phyloP scores from a whole-genome alignment of 2,888 invertebrate genomes.

The Andrena hattorfiana region DNA sequence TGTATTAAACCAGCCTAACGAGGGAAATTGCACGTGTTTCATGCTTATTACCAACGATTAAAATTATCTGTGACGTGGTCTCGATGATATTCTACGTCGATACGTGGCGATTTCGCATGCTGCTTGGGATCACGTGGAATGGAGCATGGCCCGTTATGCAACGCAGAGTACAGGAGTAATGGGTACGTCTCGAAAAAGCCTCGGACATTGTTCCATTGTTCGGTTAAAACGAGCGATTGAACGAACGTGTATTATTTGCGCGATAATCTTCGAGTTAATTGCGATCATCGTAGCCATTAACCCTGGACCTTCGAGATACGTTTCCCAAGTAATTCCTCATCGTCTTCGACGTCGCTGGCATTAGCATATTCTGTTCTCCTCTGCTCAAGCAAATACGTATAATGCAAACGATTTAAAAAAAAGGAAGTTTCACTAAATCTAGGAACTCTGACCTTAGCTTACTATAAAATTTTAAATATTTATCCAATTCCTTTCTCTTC shows the following conservation, averaged over 20 bases:
- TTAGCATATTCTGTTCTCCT: slow-evolving; percentile 5
- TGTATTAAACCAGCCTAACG: slow-evolving; percentile 6
- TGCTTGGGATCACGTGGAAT: slow-evolving; percentile 6
- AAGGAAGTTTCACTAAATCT: not conserved
- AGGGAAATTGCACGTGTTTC: slow-evolving; percentile 38
- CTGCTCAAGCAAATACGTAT: not conserved
- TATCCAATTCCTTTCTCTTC: not conserved
- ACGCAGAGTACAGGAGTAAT: not conserved
- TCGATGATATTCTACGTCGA: slow-evolving; percentile 36
- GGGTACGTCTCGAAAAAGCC: not conserved
- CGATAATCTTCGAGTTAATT: slow-evolving; percentile 19
- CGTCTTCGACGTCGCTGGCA: not conserved
- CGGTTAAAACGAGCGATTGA: not conserved
- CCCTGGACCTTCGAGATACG: not conserved
- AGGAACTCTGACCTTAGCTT: not conserved
- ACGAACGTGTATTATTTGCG: slow-evolving; percentile 20
- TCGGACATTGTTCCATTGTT: slow-evolving; percentile 32
- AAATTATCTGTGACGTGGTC: slow-evolving; percentile 53
- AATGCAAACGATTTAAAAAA: not conserved
- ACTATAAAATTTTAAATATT: not conserved
- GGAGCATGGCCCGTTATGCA: not conserved
- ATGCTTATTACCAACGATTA: slow-evolving; percentile 41
- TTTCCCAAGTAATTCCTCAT: slow-evolving; percentile 11
- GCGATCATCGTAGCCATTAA: slow-evolving; percentile 17
- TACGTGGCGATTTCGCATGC: slow-evolving; percentile 12